Percentiles rank a stretch among this genome's conserved stretches.
Conservation (phyloP, 2,113 vertebrate genomes). For the Halichoeres trimaculatus region DNA sequence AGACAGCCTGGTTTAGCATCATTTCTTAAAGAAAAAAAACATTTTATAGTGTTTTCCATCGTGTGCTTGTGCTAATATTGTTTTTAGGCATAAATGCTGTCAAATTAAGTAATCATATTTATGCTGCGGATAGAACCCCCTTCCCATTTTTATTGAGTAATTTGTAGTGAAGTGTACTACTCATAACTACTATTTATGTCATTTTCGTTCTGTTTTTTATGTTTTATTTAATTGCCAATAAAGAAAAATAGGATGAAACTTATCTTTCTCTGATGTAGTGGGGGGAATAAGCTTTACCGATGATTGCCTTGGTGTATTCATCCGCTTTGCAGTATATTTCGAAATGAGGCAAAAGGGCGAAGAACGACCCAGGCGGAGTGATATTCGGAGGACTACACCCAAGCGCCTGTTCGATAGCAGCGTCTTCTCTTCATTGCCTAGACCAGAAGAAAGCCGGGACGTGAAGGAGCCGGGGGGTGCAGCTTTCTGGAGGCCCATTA, state of each 20-base stretch:
- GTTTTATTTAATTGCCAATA: too few relatives aligned
- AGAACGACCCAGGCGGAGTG: slow-evolving; percentile 79
- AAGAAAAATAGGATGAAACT: neutral
- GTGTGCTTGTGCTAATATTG: too few relatives aligned
- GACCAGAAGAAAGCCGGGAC: slow-evolving; percentile 83
- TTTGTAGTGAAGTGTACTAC: too few relatives aligned
- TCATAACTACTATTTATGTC: too few relatives aligned
- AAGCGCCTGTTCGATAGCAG: slow-evolving; percentile 72
- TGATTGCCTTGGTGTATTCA: slow-evolving; percentile 58
- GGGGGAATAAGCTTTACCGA: slow-evolving; percentile 19
- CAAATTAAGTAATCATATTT: too few relatives aligned
- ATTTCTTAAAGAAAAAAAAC: too few relatives aligned
- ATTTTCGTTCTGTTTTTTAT: too few relatives aligned
- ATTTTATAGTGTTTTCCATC: too few relatives aligned
- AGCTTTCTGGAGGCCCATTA: slow-evolving; percentile 65
- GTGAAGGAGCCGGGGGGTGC: slow-evolving; percentile 67
- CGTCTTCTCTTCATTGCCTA: slow-evolving; percentile 74
- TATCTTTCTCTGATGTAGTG: neutral
- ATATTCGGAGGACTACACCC: slow-evolving; percentile 84
- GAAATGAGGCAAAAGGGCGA: slow-evolving; percentile 46
- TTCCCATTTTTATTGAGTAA: too few relatives aligned
- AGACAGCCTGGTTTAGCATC: too few relatives aligned
- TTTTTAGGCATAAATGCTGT: too few relatives aligned
- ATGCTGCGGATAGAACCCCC: too few relatives aligned
- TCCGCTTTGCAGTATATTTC: slow-evolving; percentile 66